Base-by-base conservation (phyloP, 2,113 vertebrate genomes). In the Conger conger region DNA sequence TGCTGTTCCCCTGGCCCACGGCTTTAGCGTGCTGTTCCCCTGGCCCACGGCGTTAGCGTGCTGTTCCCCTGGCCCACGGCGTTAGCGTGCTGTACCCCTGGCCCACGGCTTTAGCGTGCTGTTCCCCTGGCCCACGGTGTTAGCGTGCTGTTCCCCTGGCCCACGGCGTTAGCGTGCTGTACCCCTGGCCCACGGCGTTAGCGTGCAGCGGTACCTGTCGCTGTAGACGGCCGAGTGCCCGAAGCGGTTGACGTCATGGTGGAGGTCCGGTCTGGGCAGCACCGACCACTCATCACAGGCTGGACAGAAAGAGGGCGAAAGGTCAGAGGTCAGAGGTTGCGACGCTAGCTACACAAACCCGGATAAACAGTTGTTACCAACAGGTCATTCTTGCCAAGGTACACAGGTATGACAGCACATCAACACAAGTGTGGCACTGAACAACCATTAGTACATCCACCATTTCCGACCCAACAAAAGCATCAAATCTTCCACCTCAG, bases 231-330 rank as follows among this genome's bases (percentile, higher is more conserved):
- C 97, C 0, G 98, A 97, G 89, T 99, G 98, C 20, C 98, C 98
- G 80, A 99, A 99, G 87, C 98, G 96, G 92, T 99, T 98, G 89
- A 98, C 94, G 1, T 99, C 97, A 0, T 96, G 96, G 53, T 95
- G 93, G 82, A 99, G 96, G 81, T 94, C 94, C 0, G 97, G 98
- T 63, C 94, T 96, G 40, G 96, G 96, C 76, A 99, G 95, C 23
- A 96, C 93, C 0, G 96, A 96, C 98, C 98, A 99, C 6, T 95
- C 96, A 2, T 99, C 98, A 18, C 98, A 99, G 0, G 95, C 98
- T 99, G 88, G 40, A 18, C 83, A 1, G 81, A 54, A 20, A 27
- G 77, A 1, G 33, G 45, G 83, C 18, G n/a, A 45, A 53, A 1
- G 17, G 60, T 20, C 78, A 84, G 82, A 83, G 81, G 15, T 30